Evolutionary conservation across 92 coral and sea anemone species (phyloP), one percentile per base, ranked within the genome.

Genomic region (Porites rus): DNA sequence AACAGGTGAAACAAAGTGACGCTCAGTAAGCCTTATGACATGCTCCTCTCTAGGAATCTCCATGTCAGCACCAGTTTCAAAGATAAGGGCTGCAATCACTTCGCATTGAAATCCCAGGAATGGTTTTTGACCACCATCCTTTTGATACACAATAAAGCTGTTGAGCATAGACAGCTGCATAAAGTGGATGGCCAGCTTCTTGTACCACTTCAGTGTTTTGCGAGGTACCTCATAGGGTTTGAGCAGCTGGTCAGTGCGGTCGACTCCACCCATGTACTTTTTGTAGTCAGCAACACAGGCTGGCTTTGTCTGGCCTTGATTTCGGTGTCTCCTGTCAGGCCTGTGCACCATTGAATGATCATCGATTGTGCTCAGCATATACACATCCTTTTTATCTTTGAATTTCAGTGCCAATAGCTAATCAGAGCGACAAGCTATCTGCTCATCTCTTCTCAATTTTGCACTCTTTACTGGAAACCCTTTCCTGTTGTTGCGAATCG

Each of bases 201-300:
- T 72, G 80, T 65, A 73, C 80, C 60, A 87, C 65, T 74, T 79
- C 22, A 62, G 19, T 60, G 75, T 77, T 51, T 89, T 89, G n/a
- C 82, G 71, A 10, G 80, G 67, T 21, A 84, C 79, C 61, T 84
- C 43, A 67, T 58, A 78, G 56, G 83, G 86, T 63, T 88, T 67
- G 18, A 80, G 60, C 38, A 88, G 78, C 74, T 90, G 90, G 50
- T 90, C 83, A 14, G 85, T 90, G 54, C 69, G 38, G 72, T 85
- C 91, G 18, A 88, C 77, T 38, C 83, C 83, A 10, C 87, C 91
- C 87, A 88, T 88, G 53, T 80, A 67, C 65, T 85, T 79, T 1
- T 24, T 24, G 25, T 24, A 24, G 25, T 24, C 25, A 24, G 25
- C 25, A 24, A 1, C 1, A 24, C 25, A 24, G 25, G 28, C 51